Percentiles rank a stretch among this genome's conserved stretches.
These are phyloP conservation scores for Mesopsocus fuscifrons DNA, from an alignment of 2,888 invertebrate species.

Conservation along the genomic window DNA sequence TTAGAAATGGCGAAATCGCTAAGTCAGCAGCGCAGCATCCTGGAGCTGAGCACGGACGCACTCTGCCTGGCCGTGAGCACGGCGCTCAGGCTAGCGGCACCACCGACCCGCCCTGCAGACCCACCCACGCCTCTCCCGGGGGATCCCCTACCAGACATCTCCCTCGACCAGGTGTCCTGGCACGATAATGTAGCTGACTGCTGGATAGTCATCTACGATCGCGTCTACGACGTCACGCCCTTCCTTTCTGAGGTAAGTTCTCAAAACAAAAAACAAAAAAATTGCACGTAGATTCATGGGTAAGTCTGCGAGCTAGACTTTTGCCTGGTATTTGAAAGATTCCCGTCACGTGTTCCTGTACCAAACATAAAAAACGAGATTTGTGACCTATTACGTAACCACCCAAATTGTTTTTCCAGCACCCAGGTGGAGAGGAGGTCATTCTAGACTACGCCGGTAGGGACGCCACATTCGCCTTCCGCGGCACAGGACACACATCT, in stretches of 20 bases:
- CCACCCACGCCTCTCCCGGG: not conserved
- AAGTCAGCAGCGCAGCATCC: too few relatives aligned
- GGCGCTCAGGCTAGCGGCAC: not conserved
- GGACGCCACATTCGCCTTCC: slow-evolving; percentile 66
- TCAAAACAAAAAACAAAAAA: not conserved
- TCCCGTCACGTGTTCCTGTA: too few relatives aligned
- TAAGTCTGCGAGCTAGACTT: too few relatives aligned
- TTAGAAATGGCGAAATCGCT: too few relatives aligned
- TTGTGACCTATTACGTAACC: too few relatives aligned
- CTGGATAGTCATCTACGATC: slow-evolving; percentile 75
- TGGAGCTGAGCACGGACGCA: not conserved
- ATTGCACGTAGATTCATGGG: not conserved
- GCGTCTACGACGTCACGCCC: slow-evolving; percentile 62
- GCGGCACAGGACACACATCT: slow-evolving; percentile 56
- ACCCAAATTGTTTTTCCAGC: slow-evolving; percentile 37
- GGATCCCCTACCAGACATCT: slow-evolving; percentile 24
- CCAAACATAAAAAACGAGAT: too few relatives aligned
- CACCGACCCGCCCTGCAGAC: not conserved
- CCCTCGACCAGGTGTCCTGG: slow-evolving; percentile 53
- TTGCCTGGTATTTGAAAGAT: too few relatives aligned
- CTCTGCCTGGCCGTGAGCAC: not conserved
- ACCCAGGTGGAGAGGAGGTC: slow-evolving; percentile 68
- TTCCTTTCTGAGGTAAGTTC: slow-evolving; percentile 45
- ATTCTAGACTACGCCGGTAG: slow-evolving; percentile 68
- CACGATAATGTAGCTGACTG: slow-evolving; percentile 57